Percentiles rank a stretch among this genome's conserved stretches.
Evolutionary conservation across 2,797 vertebrate species (phyloP).

Genomic region (Nyctibius grandis): DNA sequence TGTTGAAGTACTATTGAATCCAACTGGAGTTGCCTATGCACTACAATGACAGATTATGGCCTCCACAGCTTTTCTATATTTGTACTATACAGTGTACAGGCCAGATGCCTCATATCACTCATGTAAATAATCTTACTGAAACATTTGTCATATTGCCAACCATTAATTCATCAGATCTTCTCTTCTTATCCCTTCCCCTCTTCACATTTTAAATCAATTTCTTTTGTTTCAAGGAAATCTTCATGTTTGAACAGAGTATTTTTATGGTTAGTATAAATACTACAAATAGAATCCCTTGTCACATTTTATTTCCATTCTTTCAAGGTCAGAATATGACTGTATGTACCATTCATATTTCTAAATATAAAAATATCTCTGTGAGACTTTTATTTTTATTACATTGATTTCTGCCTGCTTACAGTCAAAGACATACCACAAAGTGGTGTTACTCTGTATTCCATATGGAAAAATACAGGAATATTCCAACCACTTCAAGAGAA

Average conservation of each 20-base stretch:
- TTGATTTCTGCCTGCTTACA: constrained; percentile 47
- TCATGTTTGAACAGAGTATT: not conserved
- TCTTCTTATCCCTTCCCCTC: constrained; percentile 37
- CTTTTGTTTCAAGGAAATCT: constrained; percentile 47
- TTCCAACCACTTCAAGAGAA: constrained; percentile 20
- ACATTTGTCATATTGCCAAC: constrained; percentile 1
- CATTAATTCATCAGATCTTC: constrained; percentile 32
- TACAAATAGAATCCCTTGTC: not conserved
- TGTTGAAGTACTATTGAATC: constrained; percentile 16
- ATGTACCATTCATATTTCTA: constrained; percentile 41
- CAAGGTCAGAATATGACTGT: constrained; percentile 50
- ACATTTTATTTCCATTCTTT: constrained; percentile 29
- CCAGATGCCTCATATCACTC: constrained; percentile 46
- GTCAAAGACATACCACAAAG: not conserved
- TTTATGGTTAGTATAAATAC: constrained; percentile 22
- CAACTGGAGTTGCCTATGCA: not conserved
- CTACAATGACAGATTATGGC: constrained; percentile 40
- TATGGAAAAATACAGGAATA: constrained; percentile 27
- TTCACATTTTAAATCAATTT: constrained; percentile 44
- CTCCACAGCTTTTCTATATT: constrained; percentile 54
- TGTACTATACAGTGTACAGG: not conserved
- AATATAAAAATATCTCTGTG: constrained; percentile 44
- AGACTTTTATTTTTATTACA: constrained; percentile 60
- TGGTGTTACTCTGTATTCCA: not conserved
- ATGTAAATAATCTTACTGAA: constrained; percentile 40